Conservation (phyloP, 2,113 vertebrate species). For the Eudorcas thomsonii region DNA sequence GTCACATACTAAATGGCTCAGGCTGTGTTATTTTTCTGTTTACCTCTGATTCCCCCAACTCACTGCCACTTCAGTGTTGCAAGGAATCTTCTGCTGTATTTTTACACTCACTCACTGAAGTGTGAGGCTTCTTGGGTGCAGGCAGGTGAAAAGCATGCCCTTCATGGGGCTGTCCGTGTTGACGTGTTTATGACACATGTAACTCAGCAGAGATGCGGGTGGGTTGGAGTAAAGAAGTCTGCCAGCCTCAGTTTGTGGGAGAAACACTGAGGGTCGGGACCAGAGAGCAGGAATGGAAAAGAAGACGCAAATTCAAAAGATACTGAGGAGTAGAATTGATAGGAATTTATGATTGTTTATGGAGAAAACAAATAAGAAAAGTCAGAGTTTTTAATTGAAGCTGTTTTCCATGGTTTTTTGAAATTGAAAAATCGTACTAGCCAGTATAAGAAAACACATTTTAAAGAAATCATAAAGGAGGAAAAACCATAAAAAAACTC, state of each 20-base stretch:
- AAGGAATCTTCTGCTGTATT: background rate
- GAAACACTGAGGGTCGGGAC: background rate
- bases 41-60: background rate
- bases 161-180: background rate
- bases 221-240: background rate
- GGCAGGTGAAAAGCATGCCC: background rate
- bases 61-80: background rate
- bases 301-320: background rate
- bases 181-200: background rate
- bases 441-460: conserved; percentile 23
- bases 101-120: background rate
- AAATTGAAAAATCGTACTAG: background rate
- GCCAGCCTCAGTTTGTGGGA: background rate
- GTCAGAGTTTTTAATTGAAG: conserved; percentile 27
- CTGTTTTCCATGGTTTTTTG: background rate
- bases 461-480: background rate
- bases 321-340: background rate
- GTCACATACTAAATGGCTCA: background rate
- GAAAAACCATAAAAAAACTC: background rate
- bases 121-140: background rate
- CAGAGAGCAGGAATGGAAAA: background rate
- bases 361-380: background rate
- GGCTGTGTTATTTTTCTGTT: background rate
- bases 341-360: background rate
- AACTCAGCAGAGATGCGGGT: background rate